phyloP scores from a whole-genome alignment of 2,113 vertebrate genomes.

The Sciurus niger region DNA sequence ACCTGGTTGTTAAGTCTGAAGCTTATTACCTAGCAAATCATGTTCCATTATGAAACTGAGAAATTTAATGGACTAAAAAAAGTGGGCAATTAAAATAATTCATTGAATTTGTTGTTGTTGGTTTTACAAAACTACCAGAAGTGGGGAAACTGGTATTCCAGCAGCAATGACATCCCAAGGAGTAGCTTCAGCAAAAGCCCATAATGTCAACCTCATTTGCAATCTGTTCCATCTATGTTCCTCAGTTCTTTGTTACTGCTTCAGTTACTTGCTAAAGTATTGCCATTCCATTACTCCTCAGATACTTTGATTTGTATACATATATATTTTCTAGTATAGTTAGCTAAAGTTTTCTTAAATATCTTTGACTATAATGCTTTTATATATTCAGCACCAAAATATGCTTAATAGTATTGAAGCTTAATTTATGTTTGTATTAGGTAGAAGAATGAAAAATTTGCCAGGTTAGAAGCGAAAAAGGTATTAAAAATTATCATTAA shows the following conservation, averaged over 20 bases:
- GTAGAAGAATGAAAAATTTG: background rate
- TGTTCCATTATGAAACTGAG: background rate
- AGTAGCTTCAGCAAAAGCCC: fast-evolving
- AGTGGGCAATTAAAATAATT: background rate
- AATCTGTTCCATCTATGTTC: background rate
- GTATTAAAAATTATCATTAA: background rate
- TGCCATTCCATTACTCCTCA: background rate
- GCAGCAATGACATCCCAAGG: background rate
- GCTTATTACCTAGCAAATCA: background rate
- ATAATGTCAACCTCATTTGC: fast-evolving
- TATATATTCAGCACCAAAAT: background rate
- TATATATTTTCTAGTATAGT: background rate
- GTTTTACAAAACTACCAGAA: background rate
- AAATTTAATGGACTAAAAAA: background rate
- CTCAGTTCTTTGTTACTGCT: background rate
- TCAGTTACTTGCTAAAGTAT: background rate
- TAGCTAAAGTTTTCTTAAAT: background rate
- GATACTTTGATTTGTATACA: background rate
- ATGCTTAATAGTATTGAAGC: background rate
- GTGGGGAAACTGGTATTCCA: background rate
- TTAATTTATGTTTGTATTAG: background rate
- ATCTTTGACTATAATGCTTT: background rate
- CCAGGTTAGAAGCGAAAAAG: background rate
- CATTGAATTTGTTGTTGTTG: background rate
- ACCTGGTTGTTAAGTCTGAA: background rate